Conservation (phyloP, 2,113 vertebrate species). For the Sclerurus mexicanus region DNA sequence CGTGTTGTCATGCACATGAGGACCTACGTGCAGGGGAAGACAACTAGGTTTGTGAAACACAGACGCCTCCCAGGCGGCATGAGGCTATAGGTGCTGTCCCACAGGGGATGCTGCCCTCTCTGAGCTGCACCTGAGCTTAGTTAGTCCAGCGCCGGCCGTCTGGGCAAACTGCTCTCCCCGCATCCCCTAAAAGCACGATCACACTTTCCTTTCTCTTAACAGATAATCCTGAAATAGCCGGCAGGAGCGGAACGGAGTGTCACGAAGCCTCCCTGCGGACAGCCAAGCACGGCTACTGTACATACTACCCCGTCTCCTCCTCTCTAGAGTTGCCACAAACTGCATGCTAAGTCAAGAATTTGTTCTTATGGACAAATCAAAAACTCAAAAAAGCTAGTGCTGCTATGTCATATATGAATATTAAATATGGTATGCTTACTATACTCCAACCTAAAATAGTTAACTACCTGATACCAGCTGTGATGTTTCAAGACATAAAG, state of each 20-base stretch:
- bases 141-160: not conserved
- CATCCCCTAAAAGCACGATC: not conserved
- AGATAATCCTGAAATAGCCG: conserved; percentile 98
- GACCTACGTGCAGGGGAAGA: not conserved
- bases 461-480: conserved; percentile 87
- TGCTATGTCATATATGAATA: conserved; percentile 86
- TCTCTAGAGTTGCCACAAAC: conserved; percentile 96
- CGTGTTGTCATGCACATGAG: accelerated
- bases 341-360: conserved; percentile 96
- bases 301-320: conserved; percentile 92
- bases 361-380: conserved; percentile 84
- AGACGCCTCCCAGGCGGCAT: accelerated
- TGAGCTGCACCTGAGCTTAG: not conserved
- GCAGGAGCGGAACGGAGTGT: conserved; percentile 84
- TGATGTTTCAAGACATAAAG: conserved; percentile 83
- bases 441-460: conserved; percentile 86
- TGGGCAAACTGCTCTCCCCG: not conserved
- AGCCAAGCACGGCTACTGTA: conserved; percentile 94
- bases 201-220: conserved; percentile 71
- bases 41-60: not conserved
- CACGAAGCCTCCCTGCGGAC: conserved; percentile 89
- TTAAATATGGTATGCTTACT: conserved; percentile 89
- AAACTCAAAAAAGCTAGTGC: conserved; percentile 84
- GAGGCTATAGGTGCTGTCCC: not conserved
- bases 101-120: accelerated